Conservation (phyloP, 2,888 invertebrate species). For the Pseudoips prasinana region DNA sequence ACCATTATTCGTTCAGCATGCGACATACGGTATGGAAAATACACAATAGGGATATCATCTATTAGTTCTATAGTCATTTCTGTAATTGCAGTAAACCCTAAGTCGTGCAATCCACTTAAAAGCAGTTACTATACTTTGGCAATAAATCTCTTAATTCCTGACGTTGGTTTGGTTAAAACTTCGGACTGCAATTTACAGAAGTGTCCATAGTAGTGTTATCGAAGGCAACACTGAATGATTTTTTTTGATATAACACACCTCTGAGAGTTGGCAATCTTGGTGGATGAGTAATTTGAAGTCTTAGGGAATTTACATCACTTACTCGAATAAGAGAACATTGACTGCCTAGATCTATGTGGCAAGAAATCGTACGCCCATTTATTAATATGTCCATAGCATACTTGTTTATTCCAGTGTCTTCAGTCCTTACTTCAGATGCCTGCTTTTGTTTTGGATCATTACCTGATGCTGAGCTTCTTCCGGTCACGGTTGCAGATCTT, state of each 20-base stretch:
- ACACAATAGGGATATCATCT: conserved; percentile 3
- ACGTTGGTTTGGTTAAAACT: no score
- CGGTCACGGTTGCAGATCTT: neutral
- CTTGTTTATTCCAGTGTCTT: neutral
- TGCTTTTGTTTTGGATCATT: neutral
- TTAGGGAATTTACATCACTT: neutral
- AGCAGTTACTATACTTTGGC: conserved; percentile 6
- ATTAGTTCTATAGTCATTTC: conserved; percentile 7
- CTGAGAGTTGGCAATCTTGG: no score
- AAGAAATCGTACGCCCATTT: neutral
- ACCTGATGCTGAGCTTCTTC: neutral
- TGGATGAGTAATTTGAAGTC: no score
- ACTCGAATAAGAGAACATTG: neutral
- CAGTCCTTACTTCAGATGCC: neutral
- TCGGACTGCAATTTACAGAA: no score
- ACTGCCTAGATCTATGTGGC: no score
- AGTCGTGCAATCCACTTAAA: conserved; percentile 1
- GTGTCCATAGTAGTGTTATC: no score
- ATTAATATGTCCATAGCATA: neutral
- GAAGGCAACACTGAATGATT: neutral
- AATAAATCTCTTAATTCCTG: no score
- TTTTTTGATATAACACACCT: neutral
- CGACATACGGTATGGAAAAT: conserved; percentile 6
- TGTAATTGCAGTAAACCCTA: conserved; percentile 1
- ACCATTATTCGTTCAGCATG: conserved; percentile 4